These are phyloP conservation scores for Erpetoichthys calabaricus DNA, from an alignment of 2,797 vertebrate genomes.

Conservation along the genomic window DNA sequence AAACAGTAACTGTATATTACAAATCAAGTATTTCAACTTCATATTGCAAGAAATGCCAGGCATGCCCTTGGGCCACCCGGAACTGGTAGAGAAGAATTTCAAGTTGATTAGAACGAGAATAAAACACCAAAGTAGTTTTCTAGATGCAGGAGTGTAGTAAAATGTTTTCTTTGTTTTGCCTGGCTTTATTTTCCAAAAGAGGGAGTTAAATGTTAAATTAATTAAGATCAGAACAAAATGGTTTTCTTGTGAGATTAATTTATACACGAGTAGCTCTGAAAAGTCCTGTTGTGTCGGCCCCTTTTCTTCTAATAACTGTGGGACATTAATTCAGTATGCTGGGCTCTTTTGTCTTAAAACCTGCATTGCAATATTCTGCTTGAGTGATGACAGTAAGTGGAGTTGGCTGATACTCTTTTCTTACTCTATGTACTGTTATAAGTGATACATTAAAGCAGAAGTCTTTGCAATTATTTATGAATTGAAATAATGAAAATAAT, in stretches of 20 bases:
- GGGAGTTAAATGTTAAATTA: constrained; percentile 5
- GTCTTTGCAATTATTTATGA: too few relatives aligned
- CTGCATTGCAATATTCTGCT: constrained; percentile 1
- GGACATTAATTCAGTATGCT: not conserved
- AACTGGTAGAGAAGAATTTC: constrained; percentile 18
- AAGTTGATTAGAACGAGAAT: constrained; percentile 21
- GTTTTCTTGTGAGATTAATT: not conserved
- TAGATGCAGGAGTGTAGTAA: constrained; percentile 11
- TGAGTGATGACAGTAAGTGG: not conserved
- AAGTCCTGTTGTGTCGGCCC: not conserved
- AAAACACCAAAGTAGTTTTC: constrained; percentile 20
- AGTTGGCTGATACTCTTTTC: not conserved
- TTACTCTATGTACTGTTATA: too few relatives aligned
- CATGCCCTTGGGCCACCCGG: not conserved
- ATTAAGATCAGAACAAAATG: constrained; percentile 1
- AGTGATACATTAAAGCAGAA: too few relatives aligned
- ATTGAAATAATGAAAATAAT: too few relatives aligned
- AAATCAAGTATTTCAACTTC: too few relatives aligned
- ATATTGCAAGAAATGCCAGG: not conserved
- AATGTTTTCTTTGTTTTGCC: constrained; percentile 1
- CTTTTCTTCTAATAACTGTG: not conserved
- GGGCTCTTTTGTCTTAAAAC: not conserved
- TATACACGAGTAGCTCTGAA: not conserved
- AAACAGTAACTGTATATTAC: too few relatives aligned
- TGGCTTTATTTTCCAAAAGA: not conserved